phyloP scores from a whole-genome alignment of 2,113 vertebrate genomes.

The Callorhinus ursinus region DNA sequence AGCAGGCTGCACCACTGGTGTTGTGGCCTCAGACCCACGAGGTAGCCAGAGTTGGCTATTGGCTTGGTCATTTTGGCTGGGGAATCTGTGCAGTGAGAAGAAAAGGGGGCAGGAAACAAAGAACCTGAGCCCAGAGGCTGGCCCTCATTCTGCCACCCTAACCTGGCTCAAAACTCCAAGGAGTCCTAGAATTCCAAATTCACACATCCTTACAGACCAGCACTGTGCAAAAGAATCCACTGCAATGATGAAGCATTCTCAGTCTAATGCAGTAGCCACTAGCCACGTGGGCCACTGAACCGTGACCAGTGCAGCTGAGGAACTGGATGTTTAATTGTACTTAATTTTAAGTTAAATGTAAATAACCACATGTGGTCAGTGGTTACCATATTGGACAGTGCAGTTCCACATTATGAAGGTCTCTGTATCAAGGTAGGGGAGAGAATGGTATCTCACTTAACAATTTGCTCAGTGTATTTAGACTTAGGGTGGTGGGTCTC shows the following conservation, averaged over 20 bases:
- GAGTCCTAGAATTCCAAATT: neutral
- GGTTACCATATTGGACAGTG: accelerated
- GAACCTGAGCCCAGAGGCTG: neutral
- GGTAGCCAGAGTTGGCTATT: neutral
- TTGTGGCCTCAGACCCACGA: neutral
- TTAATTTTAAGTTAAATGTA: neutral
- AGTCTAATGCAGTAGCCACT: neutral
- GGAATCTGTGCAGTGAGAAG: neutral
- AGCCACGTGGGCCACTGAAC: neutral
- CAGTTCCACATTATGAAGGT: neutral
- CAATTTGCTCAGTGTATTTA: neutral
- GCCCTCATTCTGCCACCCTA: neutral
- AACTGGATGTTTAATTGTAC: neutral
- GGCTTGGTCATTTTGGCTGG: neutral
- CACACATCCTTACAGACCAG: neutral
- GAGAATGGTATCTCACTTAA: neutral
- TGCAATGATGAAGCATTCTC: neutral
- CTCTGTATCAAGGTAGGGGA: neutral
- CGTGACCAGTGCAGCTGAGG: neutral
- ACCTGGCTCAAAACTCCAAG: neutral
- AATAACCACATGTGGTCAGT: neutral
- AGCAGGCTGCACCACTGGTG: neutral
- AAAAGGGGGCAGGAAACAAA: neutral
- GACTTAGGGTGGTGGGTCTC: neutral
- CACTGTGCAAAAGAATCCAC: neutral